Evolutionary conservation across 2,888 invertebrate species (phyloP), one percentile per base, ranked within the genome.

Genomic region (Itoplectis maculator): DNA sequence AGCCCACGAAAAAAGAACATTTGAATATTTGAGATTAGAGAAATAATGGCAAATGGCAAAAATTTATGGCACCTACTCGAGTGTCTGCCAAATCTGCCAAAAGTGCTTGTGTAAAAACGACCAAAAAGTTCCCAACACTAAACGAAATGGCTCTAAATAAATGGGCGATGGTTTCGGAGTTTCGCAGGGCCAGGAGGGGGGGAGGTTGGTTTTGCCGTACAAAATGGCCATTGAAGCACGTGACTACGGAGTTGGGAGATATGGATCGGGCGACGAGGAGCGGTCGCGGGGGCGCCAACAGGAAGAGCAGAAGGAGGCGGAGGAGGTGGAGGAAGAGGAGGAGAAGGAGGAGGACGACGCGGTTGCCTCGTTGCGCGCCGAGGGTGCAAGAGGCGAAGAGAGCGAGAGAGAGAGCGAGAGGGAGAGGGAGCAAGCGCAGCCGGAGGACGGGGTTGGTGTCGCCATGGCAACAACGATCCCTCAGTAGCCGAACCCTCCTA

Each of bases 381-480:
- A 29, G 29, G 29, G 29, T 29, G 29, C n/a, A 63, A 79, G 59
- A 78, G 74, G 68, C 74, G 74, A 75, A 75, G 77, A 78, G 75
- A 76, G 69, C 81, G 86, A 83, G 83, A n/a, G n/a, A n/a, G n/a
- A n/a, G n/a, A n/a, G n/a, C n/a, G 77, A 78, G 75, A 76, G 69
- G 79, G 86, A 83, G 83, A 86, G 84, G 84, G 84, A 84, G 85
- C 83, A 82, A 83, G 88, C 80, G 84, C 79, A 82, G 69, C 87
- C 89, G 87, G 91, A 90, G 90, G 88, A 89, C 89, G 89, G 88
- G 90, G 87, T 88, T 89, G 88, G 85, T 87, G 91, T 92, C 86
- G 86, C 89, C 90, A 92, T 92, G 88, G 92, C 91, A 92, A 92
- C 92, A 92, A 92, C 92, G 92, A 92, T 92, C 92, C 91, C 92